A percentile compares a stretch with the other conserved stretches of the same genome.
phyloP scores from a whole-genome alignment of 2,888 invertebrate species.

The Plutella xylostella region DNA sequence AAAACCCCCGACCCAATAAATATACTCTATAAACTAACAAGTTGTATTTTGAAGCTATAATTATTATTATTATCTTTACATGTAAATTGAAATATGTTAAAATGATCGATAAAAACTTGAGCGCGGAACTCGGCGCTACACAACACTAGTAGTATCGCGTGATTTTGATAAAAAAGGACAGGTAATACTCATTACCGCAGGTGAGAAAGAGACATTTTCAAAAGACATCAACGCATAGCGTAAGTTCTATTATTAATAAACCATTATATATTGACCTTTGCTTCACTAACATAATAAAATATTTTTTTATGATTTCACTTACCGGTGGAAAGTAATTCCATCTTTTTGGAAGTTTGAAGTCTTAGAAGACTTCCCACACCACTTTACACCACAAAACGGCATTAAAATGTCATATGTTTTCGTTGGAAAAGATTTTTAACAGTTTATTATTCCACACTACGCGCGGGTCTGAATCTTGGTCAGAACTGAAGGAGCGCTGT shows the following conservation, averaged over 20 bases:
- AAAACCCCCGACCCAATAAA: too few relatives aligned
- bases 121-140: not conserved
- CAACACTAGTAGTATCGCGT: not conserved
- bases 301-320: not conserved
- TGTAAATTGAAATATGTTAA: too few relatives aligned
- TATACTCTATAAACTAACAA: too few relatives aligned
- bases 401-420: not conserved
- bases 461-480: not conserved
- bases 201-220: not conserved
- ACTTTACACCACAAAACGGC: not conserved
- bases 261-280: not conserved
- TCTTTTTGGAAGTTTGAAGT: slow-evolving; percentile 1
- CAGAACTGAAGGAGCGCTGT: not conserved
- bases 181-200: not conserved
- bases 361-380: slow-evolving; percentile 1
- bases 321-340: not conserved
- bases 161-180: not conserved
- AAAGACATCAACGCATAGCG: not conserved
- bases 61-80: too few relatives aligned
- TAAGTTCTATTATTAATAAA: not conserved
- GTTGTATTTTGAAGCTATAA: too few relatives aligned
- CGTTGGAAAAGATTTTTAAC: not conserved
- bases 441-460: not conserved
- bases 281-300: not conserved
- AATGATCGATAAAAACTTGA: slow-evolving; percentile 1